Conservation (phyloP, 2,888 invertebrate species). For the Pocota personata region DNA sequence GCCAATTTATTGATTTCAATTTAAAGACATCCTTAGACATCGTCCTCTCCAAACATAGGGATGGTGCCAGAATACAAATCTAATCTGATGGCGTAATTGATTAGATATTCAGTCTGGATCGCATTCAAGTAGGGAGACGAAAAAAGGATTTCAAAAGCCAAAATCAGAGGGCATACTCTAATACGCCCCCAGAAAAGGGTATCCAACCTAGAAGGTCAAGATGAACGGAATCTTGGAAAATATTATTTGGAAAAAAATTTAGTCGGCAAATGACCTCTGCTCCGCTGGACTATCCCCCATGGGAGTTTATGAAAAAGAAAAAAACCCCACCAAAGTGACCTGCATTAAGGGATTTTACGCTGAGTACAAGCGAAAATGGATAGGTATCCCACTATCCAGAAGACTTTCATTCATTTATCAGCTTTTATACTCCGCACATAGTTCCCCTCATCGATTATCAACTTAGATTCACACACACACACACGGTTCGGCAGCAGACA, state of each 20-base stretch:
- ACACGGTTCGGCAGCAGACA: background rate
- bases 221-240: background rate
- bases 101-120: constrained; percentile 60
- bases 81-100: constrained; percentile 70
- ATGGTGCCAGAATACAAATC: constrained; percentile 60
- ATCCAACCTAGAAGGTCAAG: constrained; percentile 22
- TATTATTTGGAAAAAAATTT: constrained; percentile 22
- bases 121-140: background rate
- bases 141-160: constrained; percentile 40
- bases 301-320: background rate
- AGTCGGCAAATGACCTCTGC: constrained; percentile 60
- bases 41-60: background rate
- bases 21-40: constrained; percentile 30
- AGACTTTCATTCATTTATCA: constrained; percentile 45
- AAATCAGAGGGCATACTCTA: background rate
- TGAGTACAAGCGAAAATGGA: constrained; percentile 26
- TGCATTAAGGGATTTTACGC: constrained; percentile 53
- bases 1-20: constrained; percentile 60
- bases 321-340: constrained; percentile 42
- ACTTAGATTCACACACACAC: constrained; percentile 3
- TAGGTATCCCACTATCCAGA: constrained; percentile 5
- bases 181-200: background rate
- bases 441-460: constrained; percentile 62
- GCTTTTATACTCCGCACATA: constrained; percentile 13
- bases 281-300: constrained; percentile 11